phyloP scores from a whole-genome alignment of 2,113 vertebrate species.

The Heterotis niloticus region DNA sequence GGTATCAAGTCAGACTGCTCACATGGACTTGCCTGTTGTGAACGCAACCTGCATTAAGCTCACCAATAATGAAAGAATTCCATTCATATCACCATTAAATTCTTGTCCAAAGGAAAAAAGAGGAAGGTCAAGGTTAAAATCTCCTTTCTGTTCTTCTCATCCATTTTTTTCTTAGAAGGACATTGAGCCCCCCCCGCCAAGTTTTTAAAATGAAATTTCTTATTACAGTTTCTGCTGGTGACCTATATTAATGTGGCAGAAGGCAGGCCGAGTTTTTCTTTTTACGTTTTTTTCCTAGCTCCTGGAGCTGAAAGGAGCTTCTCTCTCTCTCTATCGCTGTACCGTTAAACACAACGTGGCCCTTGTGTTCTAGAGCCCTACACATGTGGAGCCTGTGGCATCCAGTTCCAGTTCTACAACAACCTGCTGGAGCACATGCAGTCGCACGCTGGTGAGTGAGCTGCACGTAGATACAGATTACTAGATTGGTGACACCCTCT shows the following conservation, averaged over 20 bases:
- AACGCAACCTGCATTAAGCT: constrained; percentile 2
- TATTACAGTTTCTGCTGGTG: constrained; percentile 5
- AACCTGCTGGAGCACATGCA: constrained; percentile 99
- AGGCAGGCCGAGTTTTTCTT: not conserved
- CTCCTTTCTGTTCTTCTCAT: constrained; percentile 30
- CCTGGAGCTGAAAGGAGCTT: not conserved
- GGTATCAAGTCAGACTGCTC: not conserved
- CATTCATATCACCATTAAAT: constrained; percentile 8
- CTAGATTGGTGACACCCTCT: constrained; percentile 22
- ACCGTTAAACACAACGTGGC: constrained; percentile 51
- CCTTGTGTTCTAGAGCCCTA: constrained; percentile 88
- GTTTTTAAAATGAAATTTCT: constrained; percentile 24
- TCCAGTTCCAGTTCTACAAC: constrained; percentile 99
- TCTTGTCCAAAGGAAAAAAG: constrained; percentile 34
- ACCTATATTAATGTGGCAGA: not conserved
- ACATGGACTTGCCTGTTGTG: constrained; percentile 6
- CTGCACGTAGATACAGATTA: constrained; percentile 47
- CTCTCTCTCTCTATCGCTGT: constrained; percentile 34
- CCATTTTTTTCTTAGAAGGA: constrained; percentile 25
- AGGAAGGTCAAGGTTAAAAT: constrained; percentile 33
- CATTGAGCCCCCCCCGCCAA: constrained; percentile 41
- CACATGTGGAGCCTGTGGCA: constrained; percentile 96
- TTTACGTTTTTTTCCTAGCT: not conserved
- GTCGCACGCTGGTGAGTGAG: constrained; percentile 90
- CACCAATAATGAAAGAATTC: constrained; percentile 14